These are phyloP conservation scores for Zaprionus davidi DNA, from an alignment of 1,140 invertebrate species.

Conservation along the genomic window DNA sequence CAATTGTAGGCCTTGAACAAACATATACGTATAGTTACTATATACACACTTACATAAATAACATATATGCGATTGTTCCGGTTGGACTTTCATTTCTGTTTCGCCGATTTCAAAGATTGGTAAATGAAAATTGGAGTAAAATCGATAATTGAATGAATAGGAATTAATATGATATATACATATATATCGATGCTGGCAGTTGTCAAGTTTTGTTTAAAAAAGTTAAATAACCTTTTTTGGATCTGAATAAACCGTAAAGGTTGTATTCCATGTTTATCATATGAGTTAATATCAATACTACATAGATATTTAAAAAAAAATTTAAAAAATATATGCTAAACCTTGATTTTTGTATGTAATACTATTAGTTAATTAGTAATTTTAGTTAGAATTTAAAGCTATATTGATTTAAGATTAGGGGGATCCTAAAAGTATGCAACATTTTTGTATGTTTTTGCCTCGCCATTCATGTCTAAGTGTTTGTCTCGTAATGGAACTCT, in stretches of 20 bases:
- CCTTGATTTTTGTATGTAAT: neutral
- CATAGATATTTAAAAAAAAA: too few species aligned
- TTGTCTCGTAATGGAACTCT: too few species aligned
- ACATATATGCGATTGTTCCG: neutral
- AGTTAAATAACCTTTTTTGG: neutral
- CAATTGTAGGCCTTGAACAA: conserved; percentile 59
- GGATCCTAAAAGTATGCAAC: conserved; percentile 43
- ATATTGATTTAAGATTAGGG: neutral
- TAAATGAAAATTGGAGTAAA: neutral
- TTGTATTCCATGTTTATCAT: neutral
- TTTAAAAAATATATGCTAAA: neutral
- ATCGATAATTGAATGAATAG: neutral
- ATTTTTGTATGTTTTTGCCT: conserved; percentile 22
- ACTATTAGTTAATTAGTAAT: neutral
- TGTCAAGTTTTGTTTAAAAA: neutral
- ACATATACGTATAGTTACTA: conserved; percentile 19
- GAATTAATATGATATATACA: neutral
- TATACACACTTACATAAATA: conserved; percentile 9
- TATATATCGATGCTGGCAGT: conserved; percentile 14
- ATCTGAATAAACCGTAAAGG: neutral
- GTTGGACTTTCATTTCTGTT: conserved; percentile 1
- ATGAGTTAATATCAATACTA: neutral
- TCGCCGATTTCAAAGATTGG: neutral
- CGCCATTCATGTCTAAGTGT: neutral
- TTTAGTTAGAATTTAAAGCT: neutral